Evolutionary conservation across 2,888 invertebrate species (phyloP).

Genomic region (Microchrysa polita): DNA sequence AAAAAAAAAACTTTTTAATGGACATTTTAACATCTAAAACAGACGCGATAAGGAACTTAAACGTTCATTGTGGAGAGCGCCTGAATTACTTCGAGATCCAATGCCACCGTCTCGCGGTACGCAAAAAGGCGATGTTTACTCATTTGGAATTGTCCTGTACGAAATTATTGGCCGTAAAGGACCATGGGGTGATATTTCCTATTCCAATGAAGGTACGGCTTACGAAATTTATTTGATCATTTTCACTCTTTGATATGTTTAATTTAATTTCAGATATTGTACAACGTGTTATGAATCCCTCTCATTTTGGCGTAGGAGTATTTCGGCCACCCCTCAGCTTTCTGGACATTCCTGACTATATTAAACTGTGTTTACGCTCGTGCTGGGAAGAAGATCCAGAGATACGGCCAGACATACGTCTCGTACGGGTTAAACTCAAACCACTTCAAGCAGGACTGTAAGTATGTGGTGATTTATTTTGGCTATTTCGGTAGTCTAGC

Average conservation of each 20-base stretch:
- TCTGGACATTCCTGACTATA: conserved; percentile 77
- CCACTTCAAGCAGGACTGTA: conserved; percentile 80
- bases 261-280: conserved; percentile 69
- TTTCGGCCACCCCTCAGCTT: conserved; percentile 75
- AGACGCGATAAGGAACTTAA: conserved; percentile 64
- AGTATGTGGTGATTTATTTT: too few species aligned
- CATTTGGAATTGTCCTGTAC: conserved; percentile 85
- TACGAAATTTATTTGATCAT: not conserved
- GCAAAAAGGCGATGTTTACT: conserved; percentile 85
- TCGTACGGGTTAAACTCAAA: conserved; percentile 79
- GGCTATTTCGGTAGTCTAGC: too few species aligned
- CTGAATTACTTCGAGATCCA: conserved; percentile 75
- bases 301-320: conserved; percentile 59
- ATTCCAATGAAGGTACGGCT: conserved; percentile 69
- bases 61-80: conserved; percentile 77
- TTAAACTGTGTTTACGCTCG: conserved; percentile 75
- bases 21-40: not conserved
- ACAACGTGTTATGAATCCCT: conserved; percentile 68
- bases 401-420: conserved; percentile 75
- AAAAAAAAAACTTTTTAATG: too few species aligned
- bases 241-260: not conserved
- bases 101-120: conserved; percentile 74
- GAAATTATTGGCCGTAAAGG: conserved; percentile 84
- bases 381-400: conserved; percentile 88
- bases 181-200: conserved; percentile 79